Evolutionary conservation across 2,113 vertebrate genomes (phyloP).

Genomic region (Choloepus hoffmanni): DNA sequence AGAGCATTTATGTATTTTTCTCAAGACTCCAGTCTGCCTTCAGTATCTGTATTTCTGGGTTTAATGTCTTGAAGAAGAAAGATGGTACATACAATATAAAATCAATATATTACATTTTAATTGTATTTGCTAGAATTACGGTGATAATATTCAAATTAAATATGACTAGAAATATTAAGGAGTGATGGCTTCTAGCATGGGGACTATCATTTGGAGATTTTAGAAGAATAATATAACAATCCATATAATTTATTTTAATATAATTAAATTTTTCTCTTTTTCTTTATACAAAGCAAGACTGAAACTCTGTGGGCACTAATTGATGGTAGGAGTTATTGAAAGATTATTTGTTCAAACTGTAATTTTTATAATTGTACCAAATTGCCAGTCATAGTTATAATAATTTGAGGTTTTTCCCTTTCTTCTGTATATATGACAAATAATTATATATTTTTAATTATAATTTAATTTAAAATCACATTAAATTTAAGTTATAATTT

Average conservation of each 20-base stretch:
- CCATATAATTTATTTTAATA: background rate
- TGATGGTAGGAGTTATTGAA: background rate
- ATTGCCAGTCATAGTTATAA: background rate
- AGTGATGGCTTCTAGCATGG: background rate
- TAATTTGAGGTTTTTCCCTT: background rate
- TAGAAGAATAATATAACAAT: background rate
- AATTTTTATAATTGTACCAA: background rate
- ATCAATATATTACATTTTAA: background rate
- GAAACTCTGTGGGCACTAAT: background rate
- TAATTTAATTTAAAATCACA: background rate
- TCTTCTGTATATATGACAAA: background rate
- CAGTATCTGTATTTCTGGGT: background rate
- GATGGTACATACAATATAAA: background rate
- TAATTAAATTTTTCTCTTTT: background rate
- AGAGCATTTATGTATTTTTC: background rate
- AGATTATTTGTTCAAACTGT: background rate
- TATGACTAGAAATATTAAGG: constrained; percentile 7
- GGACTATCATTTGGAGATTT: background rate
- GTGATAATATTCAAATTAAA: constrained; percentile 23
- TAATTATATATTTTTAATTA: background rate
- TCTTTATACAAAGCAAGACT: background rate
- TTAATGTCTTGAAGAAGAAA: background rate
- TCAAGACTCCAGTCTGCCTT: background rate
- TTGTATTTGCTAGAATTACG: constrained; percentile 11
- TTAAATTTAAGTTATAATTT: background rate